Evolutionary conservation across 2,797 vertebrate genomes (phyloP), one percentile per base, ranked within the genome.

Genomic region (Varecia variegata): DNA sequence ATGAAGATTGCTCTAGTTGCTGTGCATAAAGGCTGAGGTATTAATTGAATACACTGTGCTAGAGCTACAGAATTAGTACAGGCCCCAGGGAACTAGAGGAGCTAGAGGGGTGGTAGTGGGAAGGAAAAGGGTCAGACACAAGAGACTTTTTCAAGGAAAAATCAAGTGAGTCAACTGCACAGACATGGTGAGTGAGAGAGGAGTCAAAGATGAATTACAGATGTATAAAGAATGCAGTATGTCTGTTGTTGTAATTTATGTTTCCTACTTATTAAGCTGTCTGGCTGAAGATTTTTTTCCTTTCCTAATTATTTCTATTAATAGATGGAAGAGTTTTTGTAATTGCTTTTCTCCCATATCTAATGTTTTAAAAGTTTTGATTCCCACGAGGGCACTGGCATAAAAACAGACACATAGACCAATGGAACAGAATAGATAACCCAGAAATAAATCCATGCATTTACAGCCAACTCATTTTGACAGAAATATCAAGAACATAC

Each of bases 121-220:
- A 86, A 58, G 2, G 15, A 5, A 74, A 94, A 87, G 15, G 54
- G 17, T 96, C 67, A 94, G 52, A 73, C 13, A 38, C 54, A 45
- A 54, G 83, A 88, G 25, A 47, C 23, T 65, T 88, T 88, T 81
- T 47, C 58, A 81, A 93, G 67, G 76, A 71, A 96, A 93, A 89
- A 58, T 68, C 43, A 82, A 92, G 20, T 89, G 79, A 94, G 74
- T 94, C 87, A 96, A 60, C 35, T 40, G 73, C 65, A 71, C 21
- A 95, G 52, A 92, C 35, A 17, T 23, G 35, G 9, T 38, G 32
- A 86, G 52, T 89, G 21, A 92, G 38, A 40, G 27, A 93, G 21
- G 73, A 77, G 38, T 82, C 67, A 62, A 54, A 94, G 47, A 91
- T 67, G 58, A 91, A 91, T 87, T 93, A 52, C 30, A 91, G 71